Evolutionary conservation across 2,888 invertebrate species (phyloP), one percentile per base, ranked within the genome.

Genomic region (Drosophila yooni): DNA sequence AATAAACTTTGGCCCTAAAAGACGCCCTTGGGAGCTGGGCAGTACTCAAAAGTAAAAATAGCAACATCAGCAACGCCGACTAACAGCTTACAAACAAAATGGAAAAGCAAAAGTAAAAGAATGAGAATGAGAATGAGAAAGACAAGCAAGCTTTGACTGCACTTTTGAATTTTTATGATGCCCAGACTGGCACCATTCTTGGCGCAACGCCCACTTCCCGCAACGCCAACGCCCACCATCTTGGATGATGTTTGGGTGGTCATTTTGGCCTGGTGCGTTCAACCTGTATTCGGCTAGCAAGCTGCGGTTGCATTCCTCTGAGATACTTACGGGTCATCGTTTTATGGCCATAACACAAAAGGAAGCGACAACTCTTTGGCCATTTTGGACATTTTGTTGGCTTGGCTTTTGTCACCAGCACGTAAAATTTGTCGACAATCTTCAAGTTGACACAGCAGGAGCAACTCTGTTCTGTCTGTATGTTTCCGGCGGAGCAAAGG

Each of bases 281-380:
- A 60, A 62, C 50, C 65, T 59, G 43, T 40, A 46, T 43, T 59
- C 66, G 59, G 15, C 43, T 25, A 46, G 46, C 54, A 48, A 46
- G 64, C 71, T 63, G 72, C 71, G 74, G 71, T 71, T 72, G 76
- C 76, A 70, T 75, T 72, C 74, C 77, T 70, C 61, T 70, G 71
- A 81, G 79, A 86, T 79, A 78, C 80, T 89, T 83, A 80, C 80
- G 83, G 89, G 88, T 90, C 88, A 89, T 87, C 83, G 84, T 84
- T 85, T 89, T 79, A 79, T 82, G 79, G 71, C 59, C 58, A 34
- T 57, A 74, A 58, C 68, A 65, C 50, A 50, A 48, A 38, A 50
- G 72, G 56, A 75, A 78, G 57, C 65, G 70, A 61, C 75, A 69
- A 64, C 61, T 69, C 70, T 70, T 70, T 73, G 83, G 76, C 64